phyloP scores from a whole-genome alignment of 2,888 invertebrate species.

The Archips xylosteana region DNA sequence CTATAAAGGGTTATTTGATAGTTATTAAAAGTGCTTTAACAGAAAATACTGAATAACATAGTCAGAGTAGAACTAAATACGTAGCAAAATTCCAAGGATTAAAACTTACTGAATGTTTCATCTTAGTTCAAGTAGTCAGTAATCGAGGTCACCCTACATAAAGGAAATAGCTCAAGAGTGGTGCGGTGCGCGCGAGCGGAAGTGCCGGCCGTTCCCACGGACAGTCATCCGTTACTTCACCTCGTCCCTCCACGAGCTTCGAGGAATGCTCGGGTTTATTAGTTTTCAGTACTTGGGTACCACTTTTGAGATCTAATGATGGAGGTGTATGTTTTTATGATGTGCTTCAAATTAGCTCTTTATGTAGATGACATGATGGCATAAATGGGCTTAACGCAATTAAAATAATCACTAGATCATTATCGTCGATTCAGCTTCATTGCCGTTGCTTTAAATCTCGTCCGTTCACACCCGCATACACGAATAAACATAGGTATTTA shows the following conservation, averaged over 20 bases:
- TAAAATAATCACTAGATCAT: too few species aligned
- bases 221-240: slow-evolving; percentile 84
- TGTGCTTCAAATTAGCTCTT: too few species aligned
- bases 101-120: not conserved
- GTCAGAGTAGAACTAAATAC: too few species aligned
- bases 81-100: not conserved
- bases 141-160: slow-evolving; percentile 71
- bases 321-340: not conserved
- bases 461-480: too few species aligned
- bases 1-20: too few species aligned
- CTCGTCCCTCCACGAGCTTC: slow-evolving; percentile 61
- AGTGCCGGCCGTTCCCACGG: slow-evolving; percentile 84
- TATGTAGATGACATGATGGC: too few species aligned
- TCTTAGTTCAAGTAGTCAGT: not conserved
- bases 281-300: slow-evolving; percentile 37
- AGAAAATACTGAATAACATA: not conserved
- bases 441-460: too few species aligned
- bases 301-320: not conserved
- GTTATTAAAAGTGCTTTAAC: too few species aligned
- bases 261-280: slow-evolving; percentile 52
- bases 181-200: slow-evolving; percentile 75
- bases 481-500: too few species aligned
- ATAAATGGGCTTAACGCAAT: too few species aligned
- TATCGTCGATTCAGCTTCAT: too few species aligned
- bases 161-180: slow-evolving; percentile 82